Evolutionary conservation across 2,888 invertebrate genomes (phyloP).

Genomic region (Cryptophagus acutangulus): DNA sequence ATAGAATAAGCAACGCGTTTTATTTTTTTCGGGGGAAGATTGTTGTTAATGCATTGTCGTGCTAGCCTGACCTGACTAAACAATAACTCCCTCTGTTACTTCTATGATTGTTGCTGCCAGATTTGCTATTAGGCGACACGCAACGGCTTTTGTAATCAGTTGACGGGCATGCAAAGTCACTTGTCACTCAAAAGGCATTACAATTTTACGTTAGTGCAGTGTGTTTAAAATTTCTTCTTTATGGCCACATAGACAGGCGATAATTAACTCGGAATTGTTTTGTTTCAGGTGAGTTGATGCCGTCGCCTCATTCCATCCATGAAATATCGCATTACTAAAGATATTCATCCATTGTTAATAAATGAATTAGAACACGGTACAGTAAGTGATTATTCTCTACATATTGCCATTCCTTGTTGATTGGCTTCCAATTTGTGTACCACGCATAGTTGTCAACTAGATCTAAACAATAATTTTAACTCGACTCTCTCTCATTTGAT

Average conservation of each 20-base stretch:
- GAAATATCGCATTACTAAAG: too few relatives aligned
- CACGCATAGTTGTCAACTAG: too few relatives aligned
- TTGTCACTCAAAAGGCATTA: conserved; percentile 37
- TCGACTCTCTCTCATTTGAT: too few relatives aligned
- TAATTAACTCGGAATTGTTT: conserved; percentile 1
- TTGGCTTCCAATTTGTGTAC: conserved; percentile 1
- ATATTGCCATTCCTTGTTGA: conserved; percentile 2
- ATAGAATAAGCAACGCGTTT: too few relatives aligned
- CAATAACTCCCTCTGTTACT: conserved; percentile 39
- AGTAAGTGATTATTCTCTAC: not conserved
- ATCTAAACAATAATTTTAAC: too few relatives aligned
- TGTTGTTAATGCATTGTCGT: conserved; percentile 34
- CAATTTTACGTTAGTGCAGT: too few relatives aligned
- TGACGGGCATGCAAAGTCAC: conserved; percentile 39
- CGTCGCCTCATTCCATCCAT: too few relatives aligned
- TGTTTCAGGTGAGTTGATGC: not conserved
- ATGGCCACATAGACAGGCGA: not conserved
- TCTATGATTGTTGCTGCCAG: conserved; percentile 40
- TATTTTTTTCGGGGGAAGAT: too few relatives aligned
- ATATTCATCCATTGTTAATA: too few relatives aligned
- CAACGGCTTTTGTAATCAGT: conserved; percentile 37
- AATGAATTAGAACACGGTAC: too few relatives aligned
- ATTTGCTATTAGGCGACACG: conserved; percentile 43
- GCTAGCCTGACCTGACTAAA: conserved; percentile 39
- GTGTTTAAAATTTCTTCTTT: not conserved